Conservation (phyloP, 2,888 invertebrate genomes). For the Eupithecia abbreviata region DNA sequence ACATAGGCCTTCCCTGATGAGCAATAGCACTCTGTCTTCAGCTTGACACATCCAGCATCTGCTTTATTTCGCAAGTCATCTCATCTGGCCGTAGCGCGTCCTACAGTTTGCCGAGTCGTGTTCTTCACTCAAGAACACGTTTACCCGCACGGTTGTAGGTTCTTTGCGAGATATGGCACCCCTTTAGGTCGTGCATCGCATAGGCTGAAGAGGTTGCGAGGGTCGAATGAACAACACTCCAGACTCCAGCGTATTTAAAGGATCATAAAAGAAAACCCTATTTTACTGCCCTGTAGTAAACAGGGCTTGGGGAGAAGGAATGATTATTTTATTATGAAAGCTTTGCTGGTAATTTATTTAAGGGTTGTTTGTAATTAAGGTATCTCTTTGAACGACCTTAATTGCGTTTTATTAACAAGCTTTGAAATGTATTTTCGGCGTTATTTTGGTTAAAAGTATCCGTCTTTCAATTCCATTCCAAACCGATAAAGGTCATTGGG, state of each 20-base stretch:
- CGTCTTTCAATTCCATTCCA: neutral
- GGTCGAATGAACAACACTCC: neutral
- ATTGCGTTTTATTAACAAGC: neutral
- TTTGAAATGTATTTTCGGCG: neutral
- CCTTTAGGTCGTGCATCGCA: too few relatives aligned
- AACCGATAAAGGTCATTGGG: too few relatives aligned
- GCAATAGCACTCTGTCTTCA: too few relatives aligned
- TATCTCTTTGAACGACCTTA: neutral
- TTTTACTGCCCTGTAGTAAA: constrained; percentile 6
- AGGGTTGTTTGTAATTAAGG: neutral
- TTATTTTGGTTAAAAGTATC: neutral
- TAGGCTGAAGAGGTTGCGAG: too few relatives aligned
- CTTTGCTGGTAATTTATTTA: neutral
- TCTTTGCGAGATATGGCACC: too few relatives aligned
- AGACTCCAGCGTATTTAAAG: neutral
- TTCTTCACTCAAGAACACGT: too few relatives aligned
- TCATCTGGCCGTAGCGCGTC: too few relatives aligned
- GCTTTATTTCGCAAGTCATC: too few relatives aligned
- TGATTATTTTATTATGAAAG: neutral
- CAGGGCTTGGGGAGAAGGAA: neutral
- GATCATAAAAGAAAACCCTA: neutral
- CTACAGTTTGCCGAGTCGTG: too few relatives aligned
- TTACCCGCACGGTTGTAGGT: too few relatives aligned
- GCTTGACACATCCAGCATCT: too few relatives aligned
- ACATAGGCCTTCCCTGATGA: too few relatives aligned